Conservation (phyloP, 2,113 vertebrate genomes). For the Sciurus niger region DNA sequence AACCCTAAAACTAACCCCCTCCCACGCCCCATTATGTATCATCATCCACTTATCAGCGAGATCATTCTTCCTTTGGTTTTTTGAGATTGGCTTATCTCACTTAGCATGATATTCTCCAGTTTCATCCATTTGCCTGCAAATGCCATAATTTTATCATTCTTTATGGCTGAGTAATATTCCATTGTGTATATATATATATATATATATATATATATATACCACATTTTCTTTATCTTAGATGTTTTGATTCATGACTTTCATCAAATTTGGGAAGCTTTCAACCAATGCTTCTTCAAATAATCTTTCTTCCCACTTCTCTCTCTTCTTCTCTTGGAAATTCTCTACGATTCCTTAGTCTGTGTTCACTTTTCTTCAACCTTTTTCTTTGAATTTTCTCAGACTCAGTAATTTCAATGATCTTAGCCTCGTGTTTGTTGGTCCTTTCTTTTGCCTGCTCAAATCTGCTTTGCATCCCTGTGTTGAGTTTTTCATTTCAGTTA, state of each 20-base stretch:
- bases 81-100: no score
- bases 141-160: no score
- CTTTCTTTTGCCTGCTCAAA: not conserved
- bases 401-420: not conserved
- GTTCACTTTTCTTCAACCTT: not conserved
- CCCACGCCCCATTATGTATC: no score
- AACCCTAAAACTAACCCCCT: no score
- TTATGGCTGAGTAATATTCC: no score
- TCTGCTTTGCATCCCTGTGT: not conserved
- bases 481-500: not conserved
- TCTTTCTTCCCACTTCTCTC: not conserved
- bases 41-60: no score
- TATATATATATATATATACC: no score
- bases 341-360: not conserved
- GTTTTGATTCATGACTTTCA: not conserved
- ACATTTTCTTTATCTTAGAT: no score
- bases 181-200: no score
- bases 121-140: no score
- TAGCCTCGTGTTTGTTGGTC: not conserved
- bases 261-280: not conserved
- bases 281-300: not conserved
- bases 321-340: not conserved
- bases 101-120: no score
- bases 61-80: no score
- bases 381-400: not conserved